A percentile compares a stretch with the other conserved stretches of the same genome.
Evolutionary conservation across 2,113 vertebrate genomes (phyloP).

Genomic region (Antechinus stuartii): DNA sequence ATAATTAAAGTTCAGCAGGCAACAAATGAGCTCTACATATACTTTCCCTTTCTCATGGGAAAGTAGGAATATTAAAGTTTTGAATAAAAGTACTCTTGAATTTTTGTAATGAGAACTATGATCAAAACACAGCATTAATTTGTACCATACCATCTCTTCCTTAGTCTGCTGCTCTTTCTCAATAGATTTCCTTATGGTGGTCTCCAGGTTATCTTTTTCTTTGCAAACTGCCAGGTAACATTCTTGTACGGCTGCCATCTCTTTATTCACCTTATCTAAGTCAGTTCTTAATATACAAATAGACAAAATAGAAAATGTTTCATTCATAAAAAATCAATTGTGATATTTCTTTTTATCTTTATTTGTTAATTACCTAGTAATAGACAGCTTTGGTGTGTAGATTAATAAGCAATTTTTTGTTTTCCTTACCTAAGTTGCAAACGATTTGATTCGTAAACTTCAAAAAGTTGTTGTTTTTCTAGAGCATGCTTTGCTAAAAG

Average conservation of each 20-base stretch:
- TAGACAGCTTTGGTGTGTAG: neutral
- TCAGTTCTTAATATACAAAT: conserved; percentile 83
- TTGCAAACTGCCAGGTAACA: conserved; percentile 94
- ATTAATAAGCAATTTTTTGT: neutral
- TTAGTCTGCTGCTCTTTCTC: conserved; percentile 82
- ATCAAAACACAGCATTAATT: neutral
- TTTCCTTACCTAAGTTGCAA: conserved; percentile 87
- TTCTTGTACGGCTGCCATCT: conserved; percentile 91
- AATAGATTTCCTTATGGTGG: conserved; percentile 79
- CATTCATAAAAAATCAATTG: neutral
- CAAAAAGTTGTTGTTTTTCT: conserved; percentile 86
- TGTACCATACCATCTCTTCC: conserved; percentile 87
- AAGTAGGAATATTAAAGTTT: neutral
- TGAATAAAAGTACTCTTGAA: neutral
- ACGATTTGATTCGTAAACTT: conserved; percentile 86
- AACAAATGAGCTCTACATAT: neutral
- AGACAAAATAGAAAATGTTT: neutral
- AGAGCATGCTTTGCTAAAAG: conserved; percentile 84
- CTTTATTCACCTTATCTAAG: conserved; percentile 88
- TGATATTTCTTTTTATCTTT: neutral
- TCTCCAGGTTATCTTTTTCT: conserved; percentile 92
- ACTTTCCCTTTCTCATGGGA: neutral
- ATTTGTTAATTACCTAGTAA: neutral
- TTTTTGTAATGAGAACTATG: neutral
- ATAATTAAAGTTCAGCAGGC: neutral